Evolutionary conservation across 2,113 vertebrate genomes (phyloP).

Genomic region (Zapus hudsonius): DNA sequence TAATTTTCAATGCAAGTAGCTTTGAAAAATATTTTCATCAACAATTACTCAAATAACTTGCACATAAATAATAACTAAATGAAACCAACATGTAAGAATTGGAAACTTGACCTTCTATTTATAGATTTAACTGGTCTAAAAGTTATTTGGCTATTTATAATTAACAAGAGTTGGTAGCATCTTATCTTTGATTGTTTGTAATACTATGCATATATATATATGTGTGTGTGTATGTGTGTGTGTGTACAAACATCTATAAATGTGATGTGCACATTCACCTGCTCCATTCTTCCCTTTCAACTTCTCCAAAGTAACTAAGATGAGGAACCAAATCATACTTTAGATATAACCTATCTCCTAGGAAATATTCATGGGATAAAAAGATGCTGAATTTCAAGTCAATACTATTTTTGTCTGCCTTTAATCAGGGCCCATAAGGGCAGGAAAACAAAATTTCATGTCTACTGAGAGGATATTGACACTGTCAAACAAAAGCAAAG

Average conservation of each 20-base stretch:
- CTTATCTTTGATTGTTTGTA: background rate
- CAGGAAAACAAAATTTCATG: background rate
- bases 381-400: background rate
- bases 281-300: background rate
- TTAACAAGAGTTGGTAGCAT: background rate
- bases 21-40: constrained; percentile 16
- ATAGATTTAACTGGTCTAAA: background rate
- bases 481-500: background rate
- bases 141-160: background rate
- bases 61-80: background rate
- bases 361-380: background rate
- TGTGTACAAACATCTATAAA: background rate
- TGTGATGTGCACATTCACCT: background rate
- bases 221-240: too few relatives aligned
- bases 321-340: constrained; percentile 8
- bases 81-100: background rate
- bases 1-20: background rate
- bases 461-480: constrained; percentile 11
- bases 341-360: background rate
- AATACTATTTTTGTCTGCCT: background rate
- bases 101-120: background rate
- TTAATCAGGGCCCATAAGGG: background rate
- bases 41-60: background rate
- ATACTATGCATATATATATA: background rate
- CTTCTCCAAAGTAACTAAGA: constrained; percentile 39